Evolutionary conservation across 2,113 vertebrate genomes (phyloP).

Genomic region (Syngnathoides biaculeatus): DNA sequence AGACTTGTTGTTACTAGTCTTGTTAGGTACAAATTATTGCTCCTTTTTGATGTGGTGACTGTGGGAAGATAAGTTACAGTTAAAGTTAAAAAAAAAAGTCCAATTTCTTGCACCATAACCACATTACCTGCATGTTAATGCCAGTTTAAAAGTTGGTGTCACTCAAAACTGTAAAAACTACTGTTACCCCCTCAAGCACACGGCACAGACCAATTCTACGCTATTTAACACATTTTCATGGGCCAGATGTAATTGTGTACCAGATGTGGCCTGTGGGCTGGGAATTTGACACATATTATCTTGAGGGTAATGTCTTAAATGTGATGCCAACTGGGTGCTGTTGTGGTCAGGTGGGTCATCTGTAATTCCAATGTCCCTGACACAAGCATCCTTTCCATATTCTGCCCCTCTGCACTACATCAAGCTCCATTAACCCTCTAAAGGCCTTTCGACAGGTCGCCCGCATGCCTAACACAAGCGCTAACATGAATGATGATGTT

Average conservation of each 20-base stretch:
- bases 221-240: too few species aligned
- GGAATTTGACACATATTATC: background rate
- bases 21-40: too few species aligned
- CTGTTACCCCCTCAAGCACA: too few species aligned
- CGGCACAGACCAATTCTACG: too few species aligned
- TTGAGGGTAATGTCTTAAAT: conserved; percentile 22
- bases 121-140: too few species aligned
- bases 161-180: too few species aligned
- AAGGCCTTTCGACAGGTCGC: conserved; percentile 72
- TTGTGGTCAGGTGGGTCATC: conserved; percentile 40
- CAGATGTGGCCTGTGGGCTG: background rate
- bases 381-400: conserved; percentile 34
- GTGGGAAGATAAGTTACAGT: too few species aligned
- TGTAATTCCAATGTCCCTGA: conserved; percentile 17
- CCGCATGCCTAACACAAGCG: conserved; percentile 75
- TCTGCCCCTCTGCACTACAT: conserved; percentile 53
- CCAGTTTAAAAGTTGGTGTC: too few species aligned
- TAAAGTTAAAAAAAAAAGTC: too few species aligned
- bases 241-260: background rate
- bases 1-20: too few species aligned
- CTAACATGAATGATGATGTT: conserved; percentile 40
- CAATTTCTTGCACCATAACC: too few species aligned
- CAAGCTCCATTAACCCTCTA: conserved; percentile 79
- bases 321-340: conserved; percentile 37
- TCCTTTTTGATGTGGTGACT: too few species aligned